These are phyloP conservation scores for Lucilia cuprina DNA, from an alignment of 1,140 invertebrate species.

Conservation along the genomic window DNA sequence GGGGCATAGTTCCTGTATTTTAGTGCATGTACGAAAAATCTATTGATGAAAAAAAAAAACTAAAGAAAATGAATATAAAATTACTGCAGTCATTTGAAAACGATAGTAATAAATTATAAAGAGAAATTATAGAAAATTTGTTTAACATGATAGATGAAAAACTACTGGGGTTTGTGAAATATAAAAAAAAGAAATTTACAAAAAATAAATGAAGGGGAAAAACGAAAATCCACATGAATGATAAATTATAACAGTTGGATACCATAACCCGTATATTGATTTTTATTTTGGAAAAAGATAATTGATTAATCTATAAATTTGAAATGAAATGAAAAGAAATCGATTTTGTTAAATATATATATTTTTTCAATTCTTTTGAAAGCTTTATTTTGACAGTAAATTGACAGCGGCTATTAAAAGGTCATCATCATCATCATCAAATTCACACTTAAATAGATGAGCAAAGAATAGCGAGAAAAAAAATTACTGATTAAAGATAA, in stretches of 20 bases:
- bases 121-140: not conserved
- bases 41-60: not conserved
- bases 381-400: not conserved
- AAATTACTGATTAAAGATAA: not conserved
- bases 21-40: not conserved
- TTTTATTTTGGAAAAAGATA: not conserved
- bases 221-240: not conserved
- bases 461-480: not conserved
- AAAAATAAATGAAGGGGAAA: not conserved
- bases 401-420: not conserved
- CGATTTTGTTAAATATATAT: too few relatives aligned
- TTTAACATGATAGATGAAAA: constrained; percentile 7
- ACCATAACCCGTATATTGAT: not conserved
- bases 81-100: not conserved
- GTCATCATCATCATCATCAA: not conserved
- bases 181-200: not conserved
- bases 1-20: not conserved
- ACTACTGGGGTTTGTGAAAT: not conserved
- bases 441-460: not conserved
- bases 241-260: not conserved
- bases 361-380: not conserved
- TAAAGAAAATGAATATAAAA: not conserved
- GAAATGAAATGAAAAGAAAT: too few relatives aligned
- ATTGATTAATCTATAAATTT: not conserved
- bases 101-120: constrained; percentile 8